These are phyloP conservation scores for Acropora tenuis DNA, from an alignment of 64 coral and sea anemone species.

Conservation along the genomic window DNA sequence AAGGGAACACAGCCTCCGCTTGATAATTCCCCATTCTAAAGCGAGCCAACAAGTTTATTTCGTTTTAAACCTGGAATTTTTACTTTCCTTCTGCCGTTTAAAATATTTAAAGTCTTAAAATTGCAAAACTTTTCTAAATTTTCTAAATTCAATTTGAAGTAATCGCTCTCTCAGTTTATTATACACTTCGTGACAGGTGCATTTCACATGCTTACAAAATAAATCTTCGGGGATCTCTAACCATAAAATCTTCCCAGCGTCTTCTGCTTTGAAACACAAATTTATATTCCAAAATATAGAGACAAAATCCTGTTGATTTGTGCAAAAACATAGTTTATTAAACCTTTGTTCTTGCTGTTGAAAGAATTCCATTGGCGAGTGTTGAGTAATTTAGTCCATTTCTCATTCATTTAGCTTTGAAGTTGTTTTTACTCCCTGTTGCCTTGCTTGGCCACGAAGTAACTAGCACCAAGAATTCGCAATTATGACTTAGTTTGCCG, in stretches of 20 bases:
- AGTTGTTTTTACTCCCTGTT: neutral
- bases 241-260: neutral
- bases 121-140: neutral
- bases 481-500: too few species aligned
- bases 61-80: neutral
- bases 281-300: neutral
- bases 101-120: neutral
- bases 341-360: neutral
- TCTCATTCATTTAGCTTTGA: neutral
- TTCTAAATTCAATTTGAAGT: neutral
- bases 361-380: neutral
- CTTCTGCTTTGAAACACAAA: neutral
- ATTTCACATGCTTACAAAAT: neutral
- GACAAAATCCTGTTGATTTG: neutral
- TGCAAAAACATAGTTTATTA: neutral
- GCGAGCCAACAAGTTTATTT: neutral
- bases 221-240: neutral
- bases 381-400: neutral
- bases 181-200: conserved; percentile 5
- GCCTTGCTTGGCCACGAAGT: neutral
- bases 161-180: neutral
- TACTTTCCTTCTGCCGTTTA: neutral
- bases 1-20: too few species aligned
- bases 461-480: neutral
- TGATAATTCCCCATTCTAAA: neutral